Evolutionary conservation across 2,888 invertebrate genomes (phyloP), one percentile per base, ranked within the genome.

Genomic region (Caenorhabditis uteleia): DNA sequence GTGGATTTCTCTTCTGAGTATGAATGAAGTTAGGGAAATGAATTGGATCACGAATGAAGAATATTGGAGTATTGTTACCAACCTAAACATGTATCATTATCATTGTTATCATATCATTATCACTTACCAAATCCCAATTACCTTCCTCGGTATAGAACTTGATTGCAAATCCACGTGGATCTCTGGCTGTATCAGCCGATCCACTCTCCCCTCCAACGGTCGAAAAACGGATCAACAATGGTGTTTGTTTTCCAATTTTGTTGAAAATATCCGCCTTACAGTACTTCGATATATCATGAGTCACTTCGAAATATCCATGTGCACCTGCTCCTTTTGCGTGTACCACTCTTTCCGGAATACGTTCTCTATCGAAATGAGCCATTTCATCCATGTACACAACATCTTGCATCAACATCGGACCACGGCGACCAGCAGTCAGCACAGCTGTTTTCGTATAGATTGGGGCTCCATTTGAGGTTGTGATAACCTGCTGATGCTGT

Each of bases 21-120:
- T 95, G 95, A 78, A 97, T 93, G 82, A 97, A 94, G 82, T 91
- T 92, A 10, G 95, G 92, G 86, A 97, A 97, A 75, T 86, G 77
- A 51, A 86, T 83, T 2, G 87, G 86, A 70, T 87, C 87, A 25
- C 86, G 80, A 74, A 87, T 85, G 77, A 87, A 87, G 83, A 87
- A 87, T 70, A 86, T 86, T 12, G 86, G 86, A 8, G 86, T 86
- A 80, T 86, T 86, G 77, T 87, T 87, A 39, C 85, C 85, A 44
- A 74, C 64, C 57, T 61, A 25, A 38, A 61, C 8, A 10, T n/a
- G n/a, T 29, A 7, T 10, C 7, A 29, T 29, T 29, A 14, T 29
- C 14, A 10, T 40, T 49, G 18, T 8, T 29, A n/a, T 14, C 1
- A 16, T 10, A 6, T 44, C 12, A 8, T 12, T 44, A 12, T 8